Evolutionary conservation across 2,888 invertebrate genomes (phyloP), one percentile per base, ranked within the genome.

Genomic region (Hirtodrosophila trivittata): DNA sequence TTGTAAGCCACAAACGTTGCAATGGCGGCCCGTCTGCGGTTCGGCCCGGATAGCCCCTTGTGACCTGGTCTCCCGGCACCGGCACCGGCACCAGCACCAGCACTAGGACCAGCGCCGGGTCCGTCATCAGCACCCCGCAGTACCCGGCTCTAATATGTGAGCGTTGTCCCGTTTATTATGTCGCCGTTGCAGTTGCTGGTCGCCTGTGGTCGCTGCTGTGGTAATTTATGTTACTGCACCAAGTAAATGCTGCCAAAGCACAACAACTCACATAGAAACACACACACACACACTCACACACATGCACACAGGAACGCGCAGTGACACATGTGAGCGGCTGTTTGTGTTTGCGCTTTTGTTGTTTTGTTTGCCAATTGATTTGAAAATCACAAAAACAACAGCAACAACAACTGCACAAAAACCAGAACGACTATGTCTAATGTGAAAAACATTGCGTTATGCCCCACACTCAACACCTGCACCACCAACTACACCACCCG

Each of bases 211-310:
- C 76, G 78, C 78, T 55, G 69, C 51, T 78, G 76, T 60, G 83
- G 80, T 82, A 80, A 80, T 80, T 80, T 83, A 80, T 80, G 80
- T 82, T 82, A 80, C 80, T 80, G 83, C 83, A 80, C 83, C 80
- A 80, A 82, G 83, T 78, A 83, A 80, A 80, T 82, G 83, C 83
- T 58, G 71, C 80, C 78, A 71, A 75, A 78, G 82, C 68, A 66
- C 66, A 66, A 67, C 73, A 57, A 65, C 51, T 65, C 69, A 59
- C 50, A 26, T 32, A 28, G 6, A 39, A 51, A 45, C 16, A 18
- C 33, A 41, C 32, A 16, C 37, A n/a, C 55, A 26, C 28, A 32
- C 26, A 26, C 16, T 4, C 8, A 35, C 16, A 47, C 1, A 42
- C 6, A 14, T 16, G 28, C 7, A 37, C 28, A 3, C 7, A 56